These are phyloP conservation scores for Aphaenogaster floridana DNA, from an alignment of 1,140 invertebrate species.

Conservation along the genomic window DNA sequence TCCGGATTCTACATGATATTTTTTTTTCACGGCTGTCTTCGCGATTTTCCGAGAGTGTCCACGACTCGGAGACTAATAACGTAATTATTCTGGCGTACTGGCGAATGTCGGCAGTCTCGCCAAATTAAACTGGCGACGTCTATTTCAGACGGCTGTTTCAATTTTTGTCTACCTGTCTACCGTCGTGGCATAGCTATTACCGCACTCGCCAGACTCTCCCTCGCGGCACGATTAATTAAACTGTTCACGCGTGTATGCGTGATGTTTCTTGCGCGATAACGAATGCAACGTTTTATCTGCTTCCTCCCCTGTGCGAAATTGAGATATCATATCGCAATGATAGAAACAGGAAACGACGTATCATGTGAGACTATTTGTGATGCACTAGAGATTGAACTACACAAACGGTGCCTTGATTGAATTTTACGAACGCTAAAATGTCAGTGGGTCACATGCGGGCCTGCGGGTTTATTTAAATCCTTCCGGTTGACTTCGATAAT, in stretches of 20 bases:
- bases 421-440: conserved; percentile 55
- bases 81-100: conserved; percentile 55
- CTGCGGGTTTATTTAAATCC: conserved; percentile 65
- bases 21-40: conserved; percentile 1
- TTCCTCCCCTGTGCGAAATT: conserved; percentile 1
- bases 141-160: conserved; percentile 34
- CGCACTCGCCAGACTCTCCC: conserved; percentile 18
- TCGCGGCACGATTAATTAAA: conserved; percentile 38
- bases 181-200: conserved; percentile 21
- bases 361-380: background rate
- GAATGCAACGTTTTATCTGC: conserved; percentile 27
- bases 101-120: conserved; percentile 33
- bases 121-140: conserved; percentile 49
- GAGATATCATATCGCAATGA: background rate
- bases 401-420: conserved; percentile 33
- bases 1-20: conserved; percentile 6
- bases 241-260: background rate
- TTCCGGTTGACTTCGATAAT: conserved; percentile 52
- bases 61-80: conserved; percentile 56
- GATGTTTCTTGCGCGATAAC: background rate
- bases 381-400: background rate
- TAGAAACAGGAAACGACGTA: conserved; percentile 10
- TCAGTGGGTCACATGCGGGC: conserved; percentile 47
- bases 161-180: conserved; percentile 41
- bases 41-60: conserved; percentile 46